phyloP scores from a whole-genome alignment of 2,113 vertebrate species.

The Ifrita kowaldi region DNA sequence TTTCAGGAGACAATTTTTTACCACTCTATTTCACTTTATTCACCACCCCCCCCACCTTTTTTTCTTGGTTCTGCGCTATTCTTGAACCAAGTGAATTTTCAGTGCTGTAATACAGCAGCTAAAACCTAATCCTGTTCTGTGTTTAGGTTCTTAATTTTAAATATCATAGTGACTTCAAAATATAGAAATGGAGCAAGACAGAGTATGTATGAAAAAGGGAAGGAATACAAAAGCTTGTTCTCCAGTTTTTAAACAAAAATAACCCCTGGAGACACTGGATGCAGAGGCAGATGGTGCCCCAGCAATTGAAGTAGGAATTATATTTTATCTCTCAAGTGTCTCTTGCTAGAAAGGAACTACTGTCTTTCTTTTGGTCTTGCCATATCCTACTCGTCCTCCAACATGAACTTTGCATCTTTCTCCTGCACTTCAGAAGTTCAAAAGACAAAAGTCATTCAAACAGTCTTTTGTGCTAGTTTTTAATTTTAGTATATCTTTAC shows the following conservation, averaged over 20 bases:
- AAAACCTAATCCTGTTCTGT: background rate
- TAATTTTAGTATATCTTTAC: background rate
- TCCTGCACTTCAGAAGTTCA: background rate
- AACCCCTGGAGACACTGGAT: background rate
- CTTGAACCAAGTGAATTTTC: background rate
- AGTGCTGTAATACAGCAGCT: background rate
- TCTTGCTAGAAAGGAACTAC: background rate
- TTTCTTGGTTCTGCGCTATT: background rate
- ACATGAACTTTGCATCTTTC: background rate
- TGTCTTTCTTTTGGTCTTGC: background rate
- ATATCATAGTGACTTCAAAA: background rate
- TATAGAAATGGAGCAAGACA: background rate
- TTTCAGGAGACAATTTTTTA: background rate
- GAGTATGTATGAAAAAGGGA: background rate
- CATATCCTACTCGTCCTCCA: background rate
- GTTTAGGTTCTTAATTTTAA: background rate
- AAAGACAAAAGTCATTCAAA: background rate
- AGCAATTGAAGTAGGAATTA: background rate
- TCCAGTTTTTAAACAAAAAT: background rate
- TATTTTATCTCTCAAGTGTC: background rate
- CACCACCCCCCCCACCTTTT: no score
- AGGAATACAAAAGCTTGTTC: background rate
- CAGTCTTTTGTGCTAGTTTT: background rate
- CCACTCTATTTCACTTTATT: accelerated
- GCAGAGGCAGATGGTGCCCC: background rate